These are phyloP conservation scores for Intellagama lesueurii DNA, from an alignment of 2,797 vertebrate species.

Conservation along the genomic window DNA sequence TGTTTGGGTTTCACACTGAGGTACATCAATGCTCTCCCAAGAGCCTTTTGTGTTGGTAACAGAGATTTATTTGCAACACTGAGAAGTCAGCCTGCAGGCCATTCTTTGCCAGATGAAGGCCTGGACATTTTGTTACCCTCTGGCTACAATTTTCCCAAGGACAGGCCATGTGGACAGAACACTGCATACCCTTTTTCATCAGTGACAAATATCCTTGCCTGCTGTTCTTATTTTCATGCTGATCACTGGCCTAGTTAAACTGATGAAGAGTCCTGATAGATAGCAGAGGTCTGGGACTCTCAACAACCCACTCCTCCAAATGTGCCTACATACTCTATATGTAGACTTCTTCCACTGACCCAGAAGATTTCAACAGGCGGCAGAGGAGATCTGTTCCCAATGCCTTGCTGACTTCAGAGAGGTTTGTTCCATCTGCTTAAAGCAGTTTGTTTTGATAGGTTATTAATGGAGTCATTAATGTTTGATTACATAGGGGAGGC, in stretches of 20 bases:
- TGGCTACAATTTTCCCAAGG: slow-evolving; percentile 79
- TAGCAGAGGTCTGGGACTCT: slow-evolving; percentile 49
- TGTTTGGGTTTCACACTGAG: slow-evolving; percentile 80
- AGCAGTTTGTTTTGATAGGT: not conserved
- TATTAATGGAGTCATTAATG: not conserved
- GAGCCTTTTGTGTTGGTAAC: slow-evolving; percentile 80
- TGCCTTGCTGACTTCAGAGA: not conserved
- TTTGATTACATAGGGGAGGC: no score
- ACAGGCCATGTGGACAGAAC: slow-evolving; percentile 72
- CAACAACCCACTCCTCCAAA: not conserved
- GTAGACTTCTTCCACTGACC: not conserved
- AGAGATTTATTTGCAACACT: slow-evolving; percentile 78
- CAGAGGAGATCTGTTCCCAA: not conserved
- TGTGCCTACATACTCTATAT: not conserved
- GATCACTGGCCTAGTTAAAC: slow-evolving; percentile 68
- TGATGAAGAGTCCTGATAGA: slow-evolving; percentile 65
- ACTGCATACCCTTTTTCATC: slow-evolving; percentile 62
- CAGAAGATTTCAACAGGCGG: not conserved
- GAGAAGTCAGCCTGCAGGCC: slow-evolving; percentile 69
- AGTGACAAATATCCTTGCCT: slow-evolving; percentile 64
- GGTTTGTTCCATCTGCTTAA: not conserved
- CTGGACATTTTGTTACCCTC: slow-evolving; percentile 70
- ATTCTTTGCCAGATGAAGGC: slow-evolving; percentile 76
- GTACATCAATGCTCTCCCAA: slow-evolving; percentile 78
- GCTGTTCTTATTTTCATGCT: slow-evolving; percentile 68